Conservation (phyloP, 1,140 invertebrate species). For the Drosophila lacertosa region DNA sequence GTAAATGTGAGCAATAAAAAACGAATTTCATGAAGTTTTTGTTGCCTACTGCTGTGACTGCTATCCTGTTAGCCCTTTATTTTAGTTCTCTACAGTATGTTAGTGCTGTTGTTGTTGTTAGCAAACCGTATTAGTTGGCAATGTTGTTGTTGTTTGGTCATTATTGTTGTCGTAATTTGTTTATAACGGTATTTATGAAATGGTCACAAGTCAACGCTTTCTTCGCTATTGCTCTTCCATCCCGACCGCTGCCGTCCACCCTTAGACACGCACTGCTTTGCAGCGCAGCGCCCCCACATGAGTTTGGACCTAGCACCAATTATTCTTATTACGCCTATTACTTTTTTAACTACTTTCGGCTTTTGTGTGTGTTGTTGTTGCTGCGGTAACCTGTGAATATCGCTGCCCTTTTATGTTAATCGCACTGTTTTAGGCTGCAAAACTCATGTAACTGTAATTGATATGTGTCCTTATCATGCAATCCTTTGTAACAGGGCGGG, state of each 20-base stretch:
- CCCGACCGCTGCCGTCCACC: slow-evolving; percentile 14
- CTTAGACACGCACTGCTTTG: slow-evolving; percentile 50
- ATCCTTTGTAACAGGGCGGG: slow-evolving; percentile 48
- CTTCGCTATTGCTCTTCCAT: slow-evolving; percentile 26
- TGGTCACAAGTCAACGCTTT: slow-evolving; percentile 82
- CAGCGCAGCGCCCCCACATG: slow-evolving; percentile 13
- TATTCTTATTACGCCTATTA: slow-evolving; percentile 82
- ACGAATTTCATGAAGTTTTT: slow-evolving; percentile 61
- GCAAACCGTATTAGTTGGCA: slow-evolving; percentile 17
- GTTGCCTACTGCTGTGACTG: slow-evolving; percentile 24
- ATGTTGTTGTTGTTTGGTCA: slow-evolving; percentile 50
- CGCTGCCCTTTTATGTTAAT: slow-evolving; percentile 81
- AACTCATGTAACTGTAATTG: slow-evolving; percentile 80
- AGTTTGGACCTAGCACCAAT: slow-evolving; percentile 60
- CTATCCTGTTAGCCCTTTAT: slow-evolving; percentile 29
- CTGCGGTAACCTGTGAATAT: slow-evolving; percentile 30
- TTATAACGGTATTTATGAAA: slow-evolving; percentile 83
- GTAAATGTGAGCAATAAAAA: slow-evolving; percentile 81
- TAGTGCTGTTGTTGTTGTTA: slow-evolving; percentile 26
- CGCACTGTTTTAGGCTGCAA: slow-evolving; percentile 54
- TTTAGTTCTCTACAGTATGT: not conserved
- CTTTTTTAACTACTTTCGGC: slow-evolving; percentile 72
- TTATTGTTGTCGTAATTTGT: slow-evolving; percentile 80
- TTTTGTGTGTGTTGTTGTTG: slow-evolving; percentile 37
- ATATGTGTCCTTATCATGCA: slow-evolving; percentile 81